phyloP scores from a whole-genome alignment of 2,113 vertebrate genomes.

The Percopsis transmontana region DNA sequence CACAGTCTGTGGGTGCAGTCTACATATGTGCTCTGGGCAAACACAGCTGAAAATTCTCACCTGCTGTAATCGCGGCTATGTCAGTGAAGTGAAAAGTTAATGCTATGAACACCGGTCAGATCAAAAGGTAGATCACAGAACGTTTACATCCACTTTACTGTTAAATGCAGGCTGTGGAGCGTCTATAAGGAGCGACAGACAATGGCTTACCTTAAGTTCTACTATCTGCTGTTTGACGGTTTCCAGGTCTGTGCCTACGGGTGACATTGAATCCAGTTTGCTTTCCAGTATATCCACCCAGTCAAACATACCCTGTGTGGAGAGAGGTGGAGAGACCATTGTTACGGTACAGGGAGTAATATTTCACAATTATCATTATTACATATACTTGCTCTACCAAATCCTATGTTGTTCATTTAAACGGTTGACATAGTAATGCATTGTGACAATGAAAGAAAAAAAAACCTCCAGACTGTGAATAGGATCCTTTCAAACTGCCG shows the following conservation, averaged over 20 bases:
- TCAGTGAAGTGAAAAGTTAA: constrained; percentile 16
- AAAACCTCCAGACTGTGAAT: neutral
- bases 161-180: neutral
- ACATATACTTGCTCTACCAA: constrained; percentile 17
- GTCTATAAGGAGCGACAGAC: constrained; percentile 10
- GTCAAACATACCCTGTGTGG: constrained; percentile 91
- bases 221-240: constrained; percentile 98
- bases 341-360: constrained; percentile 39
- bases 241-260: constrained; percentile 95
- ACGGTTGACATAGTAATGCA: constrained; percentile 1
- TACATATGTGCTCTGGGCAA: constrained; percentile 32
- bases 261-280: constrained; percentile 94
- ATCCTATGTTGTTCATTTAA: constrained; percentile 1
- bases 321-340: constrained; percentile 27
- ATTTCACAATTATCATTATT: constrained; percentile 35
- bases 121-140: neutral
- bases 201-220: constrained; percentile 89
- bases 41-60: constrained; percentile 53
- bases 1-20: neutral
- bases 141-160: neutral
- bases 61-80: constrained; percentile 3
- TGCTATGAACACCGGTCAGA: constrained; percentile 4
- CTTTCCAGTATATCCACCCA: constrained; percentile 94
- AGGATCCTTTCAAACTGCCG: constrained; percentile 8
- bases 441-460: neutral